A percentile compares a stretch with the other conserved stretches of the same genome.
Evolutionary conservation across 2,113 vertebrate species (phyloP).

Genomic region (Gadus chalcogrammus): DNA sequence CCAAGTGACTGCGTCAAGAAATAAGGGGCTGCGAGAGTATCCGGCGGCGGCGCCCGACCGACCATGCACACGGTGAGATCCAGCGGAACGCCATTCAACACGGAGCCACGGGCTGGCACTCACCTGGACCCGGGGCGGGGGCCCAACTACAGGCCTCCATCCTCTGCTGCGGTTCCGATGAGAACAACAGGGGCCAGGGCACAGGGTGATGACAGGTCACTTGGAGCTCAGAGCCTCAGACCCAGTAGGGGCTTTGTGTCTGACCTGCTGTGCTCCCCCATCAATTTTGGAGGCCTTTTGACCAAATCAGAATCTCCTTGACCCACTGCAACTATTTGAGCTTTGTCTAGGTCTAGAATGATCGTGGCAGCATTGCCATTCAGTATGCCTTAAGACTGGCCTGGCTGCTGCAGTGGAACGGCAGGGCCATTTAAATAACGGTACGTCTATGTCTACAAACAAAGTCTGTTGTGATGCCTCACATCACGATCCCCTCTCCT

Average conservation of each 20-base stretch:
- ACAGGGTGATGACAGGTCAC: slow-evolving; percentile 74
- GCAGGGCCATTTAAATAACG: not conserved
- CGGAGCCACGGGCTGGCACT: slow-evolving; percentile 64
- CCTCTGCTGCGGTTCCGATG: slow-evolving; percentile 78
- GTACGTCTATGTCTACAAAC: not conserved
- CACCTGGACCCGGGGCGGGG: slow-evolving; percentile 64
- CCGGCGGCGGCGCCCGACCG: slow-evolving; percentile 39
- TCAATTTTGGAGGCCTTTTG: not conserved
- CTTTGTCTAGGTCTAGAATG: not conserved
- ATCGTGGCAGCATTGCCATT: not conserved
- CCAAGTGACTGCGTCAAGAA: slow-evolving; percentile 60
- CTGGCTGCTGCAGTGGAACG: not conserved
- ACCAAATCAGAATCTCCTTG: slow-evolving; percentile 1
- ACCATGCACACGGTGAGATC: slow-evolving; percentile 53
- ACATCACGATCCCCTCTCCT: not conserved
- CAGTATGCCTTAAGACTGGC: not conserved
- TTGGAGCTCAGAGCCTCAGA: slow-evolving; percentile 44
- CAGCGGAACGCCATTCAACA: slow-evolving; percentile 50
- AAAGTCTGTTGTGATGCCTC: not conserved
- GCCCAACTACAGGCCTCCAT: slow-evolving; percentile 77
- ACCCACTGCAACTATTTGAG: not conserved
- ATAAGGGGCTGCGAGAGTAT: slow-evolving; percentile 59
- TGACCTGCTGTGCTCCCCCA: not conserved
- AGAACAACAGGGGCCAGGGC: slow-evolving; percentile 58
- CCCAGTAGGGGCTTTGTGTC: slow-evolving; percentile 23